Percentiles rank a stretch among this genome's conserved stretches.
phyloP scores from a whole-genome alignment of 2,113 vertebrate genomes.

The Notothenia coriiceps region DNA sequence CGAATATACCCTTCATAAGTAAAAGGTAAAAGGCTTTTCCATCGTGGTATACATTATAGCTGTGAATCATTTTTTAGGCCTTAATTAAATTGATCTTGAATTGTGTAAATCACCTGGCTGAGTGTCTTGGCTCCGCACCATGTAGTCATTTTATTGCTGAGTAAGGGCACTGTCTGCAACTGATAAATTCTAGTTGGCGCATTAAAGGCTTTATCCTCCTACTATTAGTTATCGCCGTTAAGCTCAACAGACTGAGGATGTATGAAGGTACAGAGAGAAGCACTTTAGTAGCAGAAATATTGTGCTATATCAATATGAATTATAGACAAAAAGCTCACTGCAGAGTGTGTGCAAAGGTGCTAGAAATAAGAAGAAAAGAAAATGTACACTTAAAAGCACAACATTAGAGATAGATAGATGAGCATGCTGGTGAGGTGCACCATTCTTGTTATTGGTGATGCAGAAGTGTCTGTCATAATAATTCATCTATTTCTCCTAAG shows the following conservation, averaged over 20 bases:
- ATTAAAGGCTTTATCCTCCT: slow-evolving; percentile 44
- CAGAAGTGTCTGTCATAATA: neutral
- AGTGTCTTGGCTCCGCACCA: neutral
- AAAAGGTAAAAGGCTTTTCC: neutral
- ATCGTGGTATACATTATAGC: neutral
- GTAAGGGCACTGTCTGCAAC: slow-evolving; percentile 38
- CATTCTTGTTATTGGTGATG: neutral
- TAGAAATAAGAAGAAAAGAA: neutral
- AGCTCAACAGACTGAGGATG: slow-evolving; percentile 21
- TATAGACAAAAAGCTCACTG: neutral
- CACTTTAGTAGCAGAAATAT: slow-evolving; percentile 9
- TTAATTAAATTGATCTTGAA: slow-evolving; percentile 41
- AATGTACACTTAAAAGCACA: neutral
- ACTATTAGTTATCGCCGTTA: slow-evolving; percentile 52
- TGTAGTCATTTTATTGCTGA: slow-evolving; percentile 59
- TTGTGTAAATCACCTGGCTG: slow-evolving; percentile 33
- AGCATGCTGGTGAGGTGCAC: too few species aligned
- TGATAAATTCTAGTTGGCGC: slow-evolving; percentile 42
- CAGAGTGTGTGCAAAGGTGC: neutral
- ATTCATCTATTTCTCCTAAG: neutral
- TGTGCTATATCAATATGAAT: neutral
- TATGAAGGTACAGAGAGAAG: neutral
- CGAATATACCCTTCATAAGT: neutral
- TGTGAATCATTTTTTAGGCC: slow-evolving; percentile 32
- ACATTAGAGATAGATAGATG: neutral